Base-by-base conservation (phyloP, 2,113 vertebrate genomes). In the Oryzias javanicus region DNA sequence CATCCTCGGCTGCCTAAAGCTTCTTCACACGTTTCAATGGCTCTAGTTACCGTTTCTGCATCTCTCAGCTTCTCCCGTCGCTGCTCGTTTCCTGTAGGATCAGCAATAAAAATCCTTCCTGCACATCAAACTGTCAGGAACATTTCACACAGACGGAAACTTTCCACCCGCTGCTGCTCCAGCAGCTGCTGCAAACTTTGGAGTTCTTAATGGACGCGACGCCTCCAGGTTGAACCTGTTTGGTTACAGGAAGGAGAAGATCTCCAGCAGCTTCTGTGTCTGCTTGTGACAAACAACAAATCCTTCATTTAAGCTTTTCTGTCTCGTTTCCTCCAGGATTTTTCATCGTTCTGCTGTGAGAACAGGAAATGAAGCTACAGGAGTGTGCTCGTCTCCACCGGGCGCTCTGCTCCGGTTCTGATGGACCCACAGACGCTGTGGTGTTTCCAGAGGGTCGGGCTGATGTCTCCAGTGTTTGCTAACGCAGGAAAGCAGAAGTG, bases 391-490 rank as follows among this genome's bases (percentile, higher is more conserved):
- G 29, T 35, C 29, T 27, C 25, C 25, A 27, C 6, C 25, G 1
- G 25, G 1, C 25, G 6, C 5, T 6, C 25, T 27, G 25, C 25
- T 5, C 25, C 25, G 25, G n/a, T 48, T 56, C 35, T 24, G 19
- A 55, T 52, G 42, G 51, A 60, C 16, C 64, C 63, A 63, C 50
- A 71, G 25, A 29, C 72, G 20, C 29, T 60, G 18, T 53, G 61
- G 22, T 27, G 64, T 63, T 24, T 61, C 55, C 48, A 42, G 46
- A 64, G 61, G 4, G 40, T 63, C 35, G 24, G 40, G 64, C 50
- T 54, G 76, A 78, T 80, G 78, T 80, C 65, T 64, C 67, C 82
- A 54, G 29, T 60, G 76, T 66, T 69, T 78, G 64, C 47, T 56
- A 16, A 50, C 55, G 53, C 49, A 29, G 49, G 57, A 19, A 57